Percentiles rank a stretch among this genome's conserved stretches.
Conservation (phyloP, 2,888 invertebrate species). For the Meliscaeva auricollis region DNA sequence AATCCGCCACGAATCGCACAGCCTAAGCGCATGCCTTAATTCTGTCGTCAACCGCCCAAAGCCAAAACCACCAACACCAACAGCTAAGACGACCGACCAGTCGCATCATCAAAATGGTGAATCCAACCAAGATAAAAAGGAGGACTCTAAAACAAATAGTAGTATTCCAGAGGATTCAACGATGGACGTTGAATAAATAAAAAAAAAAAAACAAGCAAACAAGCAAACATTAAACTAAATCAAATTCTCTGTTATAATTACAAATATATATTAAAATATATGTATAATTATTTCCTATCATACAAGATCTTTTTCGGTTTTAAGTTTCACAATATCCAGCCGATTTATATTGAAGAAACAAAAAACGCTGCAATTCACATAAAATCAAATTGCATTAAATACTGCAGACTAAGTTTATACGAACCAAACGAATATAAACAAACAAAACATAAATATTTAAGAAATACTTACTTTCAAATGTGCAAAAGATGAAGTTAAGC, state of each 20-base stretch:
- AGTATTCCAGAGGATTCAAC: constrained; percentile 80
- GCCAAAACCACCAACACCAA: constrained; percentile 90
- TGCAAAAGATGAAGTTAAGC: constrained; percentile 16
- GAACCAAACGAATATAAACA: constrained; percentile 9
- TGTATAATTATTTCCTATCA: constrained; percentile 59
- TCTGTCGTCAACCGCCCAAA: constrained; percentile 96
- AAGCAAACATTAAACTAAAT: constrained; percentile 62
- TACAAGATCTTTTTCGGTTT: constrained; percentile 37
- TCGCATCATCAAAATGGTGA: constrained; percentile 79
- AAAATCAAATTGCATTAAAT: constrained; percentile 35
- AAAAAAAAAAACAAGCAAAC: not conserved
- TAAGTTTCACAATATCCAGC: constrained; percentile 44
- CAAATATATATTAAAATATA: constrained; percentile 51
- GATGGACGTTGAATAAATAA: constrained; percentile 82
- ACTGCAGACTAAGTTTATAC: constrained; percentile 56
- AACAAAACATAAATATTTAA: constrained; percentile 49
- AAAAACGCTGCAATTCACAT: constrained; percentile 28
- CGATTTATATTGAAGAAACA: not conserved
- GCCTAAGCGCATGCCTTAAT: constrained; percentile 84
- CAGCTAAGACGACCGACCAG: constrained; percentile 81
- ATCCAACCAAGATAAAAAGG: constrained; percentile 75
- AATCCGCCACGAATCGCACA: constrained; percentile 91
- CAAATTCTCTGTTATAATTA: constrained; percentile 72
- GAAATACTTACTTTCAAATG: constrained; percentile 27
- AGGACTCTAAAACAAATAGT: constrained; percentile 76